These are phyloP conservation scores for Sesamia nonagrioides DNA, from an alignment of 1,140 invertebrate genomes.

Conservation along the genomic window DNA sequence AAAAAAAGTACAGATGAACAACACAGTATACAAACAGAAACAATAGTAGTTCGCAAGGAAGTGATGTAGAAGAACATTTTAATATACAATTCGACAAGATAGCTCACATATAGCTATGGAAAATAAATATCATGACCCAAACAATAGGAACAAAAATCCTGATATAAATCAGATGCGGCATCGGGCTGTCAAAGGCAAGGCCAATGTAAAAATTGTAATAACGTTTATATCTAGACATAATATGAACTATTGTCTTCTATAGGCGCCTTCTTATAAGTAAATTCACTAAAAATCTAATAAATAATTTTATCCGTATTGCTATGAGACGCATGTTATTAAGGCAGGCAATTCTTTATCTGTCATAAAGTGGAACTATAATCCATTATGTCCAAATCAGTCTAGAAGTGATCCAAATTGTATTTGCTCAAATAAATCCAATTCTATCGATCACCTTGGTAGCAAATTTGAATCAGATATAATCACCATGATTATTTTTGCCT, in stretches of 20 bases:
- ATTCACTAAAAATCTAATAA: too few species aligned
- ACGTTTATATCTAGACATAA: background rate
- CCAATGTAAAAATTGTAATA: background rate
- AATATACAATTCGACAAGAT: conserved; percentile 43
- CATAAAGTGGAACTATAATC: conserved; percentile 17
- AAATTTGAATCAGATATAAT: conserved; percentile 36
- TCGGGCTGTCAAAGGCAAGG: conserved; percentile 76
- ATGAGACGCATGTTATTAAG: too few species aligned
- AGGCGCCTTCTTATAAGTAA: too few species aligned
- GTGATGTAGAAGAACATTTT: conserved; percentile 51
- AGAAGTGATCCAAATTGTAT: conserved; percentile 16
- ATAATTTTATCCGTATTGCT: too few species aligned
- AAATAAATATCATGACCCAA: conserved; percentile 61
- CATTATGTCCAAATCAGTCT: background rate
- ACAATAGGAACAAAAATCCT: conserved; percentile 72
- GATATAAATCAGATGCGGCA: conserved; percentile 71
- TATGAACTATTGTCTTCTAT: too few species aligned
- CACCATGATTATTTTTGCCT: conserved; percentile 15
- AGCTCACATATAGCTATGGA: conserved; percentile 44
- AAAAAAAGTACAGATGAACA: conserved; percentile 34
- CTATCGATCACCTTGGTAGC: conserved; percentile 29
- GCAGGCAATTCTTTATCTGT: background rate
- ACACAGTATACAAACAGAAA: conserved; percentile 29
- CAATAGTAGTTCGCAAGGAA: conserved; percentile 56
- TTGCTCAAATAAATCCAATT: conserved; percentile 30